Conservation (phyloP, 92 coral and sea anemone species). For the Isaurus tuberculatus region DNA sequence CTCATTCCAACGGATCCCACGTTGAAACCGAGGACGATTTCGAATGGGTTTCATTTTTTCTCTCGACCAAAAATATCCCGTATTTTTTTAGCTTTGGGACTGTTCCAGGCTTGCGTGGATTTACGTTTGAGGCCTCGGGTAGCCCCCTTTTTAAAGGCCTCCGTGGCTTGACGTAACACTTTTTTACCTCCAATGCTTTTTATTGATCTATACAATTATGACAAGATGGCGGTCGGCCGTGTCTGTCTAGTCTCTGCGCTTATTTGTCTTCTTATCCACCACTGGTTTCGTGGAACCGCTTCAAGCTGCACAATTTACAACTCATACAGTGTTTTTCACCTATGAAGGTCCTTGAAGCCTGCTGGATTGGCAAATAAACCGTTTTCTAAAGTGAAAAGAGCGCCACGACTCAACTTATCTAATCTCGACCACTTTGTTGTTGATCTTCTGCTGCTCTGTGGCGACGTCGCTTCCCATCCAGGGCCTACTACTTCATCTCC, state of each 20-base stretch:
- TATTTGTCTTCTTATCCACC: slow-evolving; percentile 10
- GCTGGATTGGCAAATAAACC: slow-evolving; percentile 15
- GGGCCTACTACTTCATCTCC: slow-evolving; percentile 16
- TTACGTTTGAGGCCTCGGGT: no score
- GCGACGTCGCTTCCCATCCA: slow-evolving; percentile 17
- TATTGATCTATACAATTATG: no score
- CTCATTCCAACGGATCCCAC: no score
- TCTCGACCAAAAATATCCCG: no score
- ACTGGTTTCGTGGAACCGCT: slow-evolving; percentile 13
- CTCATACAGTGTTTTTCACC: slow-evolving; percentile 6
- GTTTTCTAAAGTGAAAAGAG: slow-evolving; percentile 12
- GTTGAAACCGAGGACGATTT: no score
- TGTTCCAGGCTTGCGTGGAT: no score
- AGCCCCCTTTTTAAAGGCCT: no score
- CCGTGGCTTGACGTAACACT: no score
- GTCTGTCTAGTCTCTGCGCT: slow-evolving; percentile 8
- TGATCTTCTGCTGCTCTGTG: slow-evolving; percentile 16
- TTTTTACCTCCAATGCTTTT: no score
- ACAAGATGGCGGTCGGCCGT: slow-evolving; percentile 14
- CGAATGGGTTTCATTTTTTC: no score
- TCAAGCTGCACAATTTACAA: slow-evolving; percentile 5
- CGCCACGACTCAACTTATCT: slow-evolving; percentile 15
- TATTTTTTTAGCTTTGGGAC: no score
- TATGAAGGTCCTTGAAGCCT: slow-evolving; percentile 15
- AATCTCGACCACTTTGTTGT: slow-evolving; percentile 16